Evolutionary conservation across 2,888 invertebrate species (phyloP), one percentile per base, ranked within the genome.

Genomic region (Ceratothoa steindachneri): DNA sequence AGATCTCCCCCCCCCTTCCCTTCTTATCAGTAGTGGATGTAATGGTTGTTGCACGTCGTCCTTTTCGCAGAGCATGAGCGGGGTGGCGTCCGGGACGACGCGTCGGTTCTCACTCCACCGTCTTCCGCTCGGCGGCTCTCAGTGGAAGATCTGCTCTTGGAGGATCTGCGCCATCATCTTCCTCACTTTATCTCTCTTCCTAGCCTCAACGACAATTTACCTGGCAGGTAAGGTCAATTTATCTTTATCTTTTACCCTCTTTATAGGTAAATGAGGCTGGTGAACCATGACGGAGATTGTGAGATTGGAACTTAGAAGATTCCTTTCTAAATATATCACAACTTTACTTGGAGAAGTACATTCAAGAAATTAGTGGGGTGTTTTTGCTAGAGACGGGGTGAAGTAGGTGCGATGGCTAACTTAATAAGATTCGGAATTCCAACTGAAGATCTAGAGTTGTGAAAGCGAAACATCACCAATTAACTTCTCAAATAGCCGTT

Each of bases 81-180:
- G 60, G 22, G 60, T 60, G n/a, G n/a, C n/a, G 12, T 60, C 60
- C 12, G 27, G 60, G 12, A 22, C 60, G 1, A 60, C n/a, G 1
- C 60, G 60, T 22, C 60, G 60, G 1, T 60, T 60, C 24, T 60
- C 1, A 12, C 60, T 24, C 27, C 27, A 22, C 19, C 60, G 60
- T 24, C 27, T 60, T n/a, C 22, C 60, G 1, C n/a, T 15, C 1
- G 60, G 60, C n/a, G 60, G 60, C 27, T 60, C 60, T 12, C 22
- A 60, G 19, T n/a, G 60, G 27, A 60, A 24, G 19, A 60, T 60
- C 24, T 60, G 60, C 60, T 60, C 60, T 12, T 60, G 60, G 60
- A 60, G 24, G 27, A 60, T 60, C 24, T 60, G 60, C 24, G 60
- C 60, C 24, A 60, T 60, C 27, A n/a, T 60, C 12, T 60, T 60